Evolutionary conservation across 2,888 invertebrate genomes (phyloP), one percentile per base, ranked within the genome.

Genomic region (Habrosyne pyritoides): DNA sequence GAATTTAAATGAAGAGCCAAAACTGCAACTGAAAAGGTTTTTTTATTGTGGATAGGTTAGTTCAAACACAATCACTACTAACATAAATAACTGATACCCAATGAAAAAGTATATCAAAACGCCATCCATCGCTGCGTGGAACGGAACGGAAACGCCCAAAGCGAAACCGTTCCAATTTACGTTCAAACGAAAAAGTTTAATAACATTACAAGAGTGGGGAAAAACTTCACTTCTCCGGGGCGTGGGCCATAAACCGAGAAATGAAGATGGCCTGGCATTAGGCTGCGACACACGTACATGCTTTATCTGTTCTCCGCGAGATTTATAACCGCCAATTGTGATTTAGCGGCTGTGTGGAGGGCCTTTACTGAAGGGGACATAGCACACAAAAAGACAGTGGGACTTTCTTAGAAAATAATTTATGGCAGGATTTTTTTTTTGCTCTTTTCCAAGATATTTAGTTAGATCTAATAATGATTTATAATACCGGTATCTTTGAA

Each of bases 281-380:
- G 73, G 65, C 63, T 81, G 75, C 84, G 59, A 54, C 73, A 73
- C 84, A 84, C 84, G 84, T 82, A 56, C 66, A 62, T 73, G 69
- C 72, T 82, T 79, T 83, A 85, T 80, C 79, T 81, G 69, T 61
- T 61, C 60, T 54, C 67, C 64, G 64, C 64, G 71, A 73, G 79
- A 82, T 84, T 83, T 83, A 84, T 77, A 68, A 64, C 69, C 68
- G 64, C 60, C 71, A 65, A 77, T 79, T 66, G 74, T 77, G 77
- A 76, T 79, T 77, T 79, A 75, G 69, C 65, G 67, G 59, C 55
- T 62, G 75, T 78, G 72, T 76, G 75, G 57, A 65, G 64, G 52
- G 52, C 76, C 75, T 77, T n/a, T 56, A 73, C 62, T 22, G 26
- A 33, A 8, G 8, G 18, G 8, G 42, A 42, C 42, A 42, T 18